Evolutionary conservation across 2,113 vertebrate genomes (phyloP), one percentile per base, ranked within the genome.

Genomic region (Candoia aspera): DNA sequence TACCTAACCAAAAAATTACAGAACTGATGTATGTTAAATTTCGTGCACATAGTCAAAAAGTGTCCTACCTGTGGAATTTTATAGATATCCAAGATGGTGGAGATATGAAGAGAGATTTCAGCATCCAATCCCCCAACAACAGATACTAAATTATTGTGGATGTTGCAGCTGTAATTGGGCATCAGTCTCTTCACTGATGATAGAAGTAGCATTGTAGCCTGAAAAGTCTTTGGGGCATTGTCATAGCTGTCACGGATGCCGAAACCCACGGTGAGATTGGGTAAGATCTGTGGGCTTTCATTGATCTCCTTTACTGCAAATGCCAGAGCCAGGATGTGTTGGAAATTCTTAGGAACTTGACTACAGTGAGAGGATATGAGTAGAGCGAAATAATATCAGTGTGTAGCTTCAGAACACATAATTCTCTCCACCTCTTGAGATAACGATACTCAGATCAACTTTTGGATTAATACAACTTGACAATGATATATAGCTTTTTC

Each of bases 281-380:
- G n/a, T 37, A 90, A 26, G 19, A 90, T 73, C 21, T 79, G 64
- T 24, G 53, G 64, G 29, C 83, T 90, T 79, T 90, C 53, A 79
- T 90, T 90, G 11, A 90, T 90, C 11, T 90, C 89, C n/a, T 90
- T 90, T 11, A 90, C 12, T 37, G 89, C 64, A 57, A 79, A 90
- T 55, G 29, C 89, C 89, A 90, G 24, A 24, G 89, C 64, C 21
- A 90, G 2, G 5, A 90, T 90, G 12, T 90, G 89, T 73, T 90
- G 89, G 53, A 57, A 90, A 57, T 90, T 55, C 29, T 90, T 90
- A 57, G 64, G 4, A 17, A 90, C 1, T 0, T 13, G n/a, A 13
- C 89, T 90, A 83, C 5, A 83, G 83, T 33, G 29, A 86, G 58
- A 21, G 17, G 42, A 21, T 42, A 79, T 79, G 33, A 79, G 42